Base-by-base conservation (phyloP, 2,888 invertebrate species). In the Drosophila parthenogenetica region DNA sequence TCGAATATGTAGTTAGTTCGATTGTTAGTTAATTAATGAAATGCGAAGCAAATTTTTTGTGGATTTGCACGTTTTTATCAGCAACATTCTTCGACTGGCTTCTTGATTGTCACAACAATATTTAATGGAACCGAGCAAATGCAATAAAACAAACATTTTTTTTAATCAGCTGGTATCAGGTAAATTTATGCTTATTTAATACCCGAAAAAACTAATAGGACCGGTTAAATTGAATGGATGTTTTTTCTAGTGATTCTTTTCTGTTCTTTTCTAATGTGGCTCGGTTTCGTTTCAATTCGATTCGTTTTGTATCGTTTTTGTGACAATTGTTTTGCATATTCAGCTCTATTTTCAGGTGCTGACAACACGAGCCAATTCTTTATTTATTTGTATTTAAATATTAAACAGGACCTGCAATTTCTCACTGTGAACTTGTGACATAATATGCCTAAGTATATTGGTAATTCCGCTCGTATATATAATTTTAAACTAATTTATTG, bases 101-200 rank as follows among this genome's bases (percentile, higher is more conserved):
- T 32, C 46, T 25, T 16, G 55, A 35, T 65, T 66, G 57, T 49
- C 66, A 25, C 17, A 46, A 61, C 54, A 66, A 50, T 54, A 58
- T 61, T 49, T 55, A 50, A 40, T 75, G 54, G 62, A 55, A 37
- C 45, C 17, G 19, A 54, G 13, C 13, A 17, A 5, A 16, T 3
- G 46, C 43, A 62, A 51, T 39, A 59, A 45, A 59, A 48, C 48
- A 53, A 50, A 59, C 64, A 55, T 55, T 40, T 37, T 77, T 29
- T 64, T 60, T 61, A 55, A 61, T 69, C 64, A 43, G 49, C 8
- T 22, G 25, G 32, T 59, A 55, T 40, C 37, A 61, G 40, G 10
- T 64, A 69, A 79, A 85, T 87, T 87, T 77, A 88, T 88, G 79
- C 66, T 70, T 63, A 65, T 69, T 76, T 58, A 73, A 76, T 72